Evolutionary conservation across 92 coral and sea anemone species (phyloP).

Genomic region (Palythoa heliodiscus): DNA sequence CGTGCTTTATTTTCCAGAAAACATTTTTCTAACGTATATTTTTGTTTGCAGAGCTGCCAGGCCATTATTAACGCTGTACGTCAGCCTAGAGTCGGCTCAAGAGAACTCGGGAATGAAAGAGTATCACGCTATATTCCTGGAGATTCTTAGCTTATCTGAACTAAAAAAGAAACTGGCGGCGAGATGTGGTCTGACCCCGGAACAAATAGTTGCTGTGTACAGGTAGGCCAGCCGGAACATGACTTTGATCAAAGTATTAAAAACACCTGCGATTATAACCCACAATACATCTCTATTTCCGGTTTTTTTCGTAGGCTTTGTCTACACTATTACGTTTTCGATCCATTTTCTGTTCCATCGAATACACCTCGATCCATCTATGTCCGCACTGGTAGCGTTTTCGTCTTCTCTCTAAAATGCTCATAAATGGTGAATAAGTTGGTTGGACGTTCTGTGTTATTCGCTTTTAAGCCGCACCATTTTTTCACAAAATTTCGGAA

Average conservation of each 20-base stretch:
- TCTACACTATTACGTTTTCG: too few relatives aligned
- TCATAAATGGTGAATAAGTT: too few relatives aligned
- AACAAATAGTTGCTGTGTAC: constrained; percentile 85
- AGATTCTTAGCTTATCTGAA: constrained; percentile 71
- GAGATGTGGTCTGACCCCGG: constrained; percentile 77
- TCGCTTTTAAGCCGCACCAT: too few relatives aligned
- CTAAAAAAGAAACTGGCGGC: constrained; percentile 78
- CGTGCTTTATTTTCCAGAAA: too few relatives aligned
- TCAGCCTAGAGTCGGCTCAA: constrained; percentile 93
- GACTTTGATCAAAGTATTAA: not conserved
- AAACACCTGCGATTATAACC: too few relatives aligned
- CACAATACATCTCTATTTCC: not conserved
- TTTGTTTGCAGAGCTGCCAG: constrained; percentile 65
- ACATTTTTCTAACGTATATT: not conserved
- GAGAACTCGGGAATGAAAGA: constrained; percentile 94
- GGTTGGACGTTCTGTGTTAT: too few relatives aligned
- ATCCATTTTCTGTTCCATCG: too few relatives aligned
- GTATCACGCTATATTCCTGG: constrained; percentile 88
- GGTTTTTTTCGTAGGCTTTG: not conserved
- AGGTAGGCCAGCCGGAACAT: constrained; percentile 53
- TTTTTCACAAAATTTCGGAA: too few relatives aligned
- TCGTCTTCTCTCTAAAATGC: too few relatives aligned
- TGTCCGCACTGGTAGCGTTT: too few relatives aligned
- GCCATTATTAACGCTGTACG: constrained; percentile 87
- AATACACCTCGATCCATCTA: too few relatives aligned